These are phyloP conservation scores for Molorchus minor DNA, from an alignment of 2,888 invertebrate species.

Conservation along the genomic window DNA sequence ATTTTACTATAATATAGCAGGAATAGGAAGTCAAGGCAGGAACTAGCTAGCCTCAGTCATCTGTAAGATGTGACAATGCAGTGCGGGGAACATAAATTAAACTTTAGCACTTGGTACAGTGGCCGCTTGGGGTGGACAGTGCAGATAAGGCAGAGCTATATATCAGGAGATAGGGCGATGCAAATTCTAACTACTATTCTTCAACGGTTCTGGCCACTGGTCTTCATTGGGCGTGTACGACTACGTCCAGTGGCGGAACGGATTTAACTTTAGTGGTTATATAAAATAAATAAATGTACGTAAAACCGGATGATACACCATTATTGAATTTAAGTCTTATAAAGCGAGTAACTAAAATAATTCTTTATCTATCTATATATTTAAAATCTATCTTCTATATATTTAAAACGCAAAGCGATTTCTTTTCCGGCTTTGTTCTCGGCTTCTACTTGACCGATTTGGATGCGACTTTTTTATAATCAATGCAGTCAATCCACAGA, in stretches of 20 bases:
- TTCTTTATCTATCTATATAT: too few relatives aligned
- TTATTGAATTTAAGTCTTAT: too few relatives aligned
- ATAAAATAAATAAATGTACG: too few relatives aligned
- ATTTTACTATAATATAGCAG: constrained; percentile 12
- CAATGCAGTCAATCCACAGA: too few relatives aligned
- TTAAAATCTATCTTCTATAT: too few relatives aligned
- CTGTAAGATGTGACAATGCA: constrained; percentile 64
- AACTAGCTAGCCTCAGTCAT: constrained; percentile 56
- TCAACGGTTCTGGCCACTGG: constrained; percentile 23
- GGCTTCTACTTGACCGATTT: too few relatives aligned
- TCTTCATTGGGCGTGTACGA: constrained; percentile 21
- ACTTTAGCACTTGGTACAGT: constrained; percentile 63
- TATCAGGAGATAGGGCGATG: constrained; percentile 60
- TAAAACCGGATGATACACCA: too few relatives aligned
- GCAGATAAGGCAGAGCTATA: constrained; percentile 62
- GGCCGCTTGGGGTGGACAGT: constrained; percentile 62
- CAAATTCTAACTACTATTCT: constrained; percentile 52
- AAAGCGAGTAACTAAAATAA: too few relatives aligned
- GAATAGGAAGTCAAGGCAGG: constrained; percentile 18
- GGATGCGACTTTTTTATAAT: too few relatives aligned
- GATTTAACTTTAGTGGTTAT: not conserved
- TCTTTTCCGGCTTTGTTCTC: too few relatives aligned
- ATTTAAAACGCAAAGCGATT: too few relatives aligned
- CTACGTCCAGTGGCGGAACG: constrained; percentile 5
- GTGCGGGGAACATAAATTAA: constrained; percentile 62